phyloP scores from a whole-genome alignment of 1,140 invertebrate genomes.

The Drosophila willistoni region DNA sequence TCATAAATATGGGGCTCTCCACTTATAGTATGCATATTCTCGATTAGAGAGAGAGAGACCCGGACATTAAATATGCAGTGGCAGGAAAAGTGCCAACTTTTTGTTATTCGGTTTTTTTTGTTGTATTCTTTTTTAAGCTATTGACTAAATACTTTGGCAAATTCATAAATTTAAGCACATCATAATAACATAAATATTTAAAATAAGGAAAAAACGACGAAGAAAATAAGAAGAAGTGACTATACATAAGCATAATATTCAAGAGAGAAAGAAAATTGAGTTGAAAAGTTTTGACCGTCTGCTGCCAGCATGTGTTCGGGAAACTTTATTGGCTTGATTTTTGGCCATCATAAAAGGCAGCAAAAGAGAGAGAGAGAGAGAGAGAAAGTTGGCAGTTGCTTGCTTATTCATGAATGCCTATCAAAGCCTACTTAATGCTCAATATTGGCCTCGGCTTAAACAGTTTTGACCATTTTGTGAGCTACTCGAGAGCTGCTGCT shows the following conservation, averaged over 20 bases:
- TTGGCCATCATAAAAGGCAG: slow-evolving; percentile 48
- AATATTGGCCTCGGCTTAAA: slow-evolving; percentile 71
- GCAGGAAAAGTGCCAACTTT: slow-evolving; percentile 30
- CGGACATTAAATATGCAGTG: slow-evolving; percentile 67
- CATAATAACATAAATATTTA: slow-evolving; percentile 76
- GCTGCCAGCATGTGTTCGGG: slow-evolving; percentile 21
- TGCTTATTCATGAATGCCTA: slow-evolving; percentile 75
- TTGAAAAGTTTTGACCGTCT: slow-evolving; percentile 59
- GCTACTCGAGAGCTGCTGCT: slow-evolving; percentile 17
- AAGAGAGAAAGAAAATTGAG: slow-evolving; percentile 59
- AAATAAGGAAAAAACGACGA: slow-evolving; percentile 43
- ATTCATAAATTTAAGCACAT: slow-evolving; percentile 76
- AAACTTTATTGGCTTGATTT: slow-evolving; percentile 75
- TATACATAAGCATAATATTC: slow-evolving; percentile 43
- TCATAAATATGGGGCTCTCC: slow-evolving; percentile 62
- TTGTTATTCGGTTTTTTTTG: slow-evolving; percentile 35
- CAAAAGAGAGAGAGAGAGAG: background rate
- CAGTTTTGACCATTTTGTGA: slow-evolving; percentile 67
- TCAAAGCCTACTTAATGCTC: slow-evolving; percentile 79
- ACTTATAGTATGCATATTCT: slow-evolving; percentile 31
- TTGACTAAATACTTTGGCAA: slow-evolving; percentile 81
- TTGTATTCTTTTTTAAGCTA: slow-evolving; percentile 53
- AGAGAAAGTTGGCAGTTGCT: slow-evolving; percentile 39
- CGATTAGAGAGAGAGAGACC: slow-evolving; percentile 52
- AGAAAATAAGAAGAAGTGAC: slow-evolving; percentile 32